These are phyloP conservation scores for Diarsia brunnea DNA, from an alignment of 2,888 invertebrate species.

Conservation along the genomic window DNA sequence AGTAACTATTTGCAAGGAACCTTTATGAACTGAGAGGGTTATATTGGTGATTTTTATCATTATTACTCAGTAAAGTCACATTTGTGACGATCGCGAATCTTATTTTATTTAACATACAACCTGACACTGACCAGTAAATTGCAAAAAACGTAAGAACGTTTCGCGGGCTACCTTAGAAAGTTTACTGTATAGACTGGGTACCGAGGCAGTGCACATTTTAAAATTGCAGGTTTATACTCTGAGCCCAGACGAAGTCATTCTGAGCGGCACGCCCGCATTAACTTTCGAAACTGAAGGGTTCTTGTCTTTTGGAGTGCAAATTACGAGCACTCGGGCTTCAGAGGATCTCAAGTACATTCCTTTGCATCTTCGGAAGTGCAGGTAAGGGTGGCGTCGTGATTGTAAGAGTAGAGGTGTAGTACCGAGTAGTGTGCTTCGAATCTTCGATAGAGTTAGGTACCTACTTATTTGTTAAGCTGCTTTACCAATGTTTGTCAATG, in stretches of 20 bases:
- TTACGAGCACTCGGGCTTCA: slow-evolving; percentile 83
- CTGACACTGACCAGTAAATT: too few species aligned
- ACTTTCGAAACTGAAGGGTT: slow-evolving; percentile 77
- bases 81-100: too few species aligned
- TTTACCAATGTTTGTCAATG: too few species aligned
- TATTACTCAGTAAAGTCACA: too few species aligned
- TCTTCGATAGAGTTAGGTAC: slow-evolving; percentile 4
- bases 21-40: too few species aligned
- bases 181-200: background rate
- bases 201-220: background rate
- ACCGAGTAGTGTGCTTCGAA: background rate
- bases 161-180: background rate
- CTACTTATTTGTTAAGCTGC: background rate
- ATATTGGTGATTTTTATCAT: too few species aligned
- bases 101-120: too few species aligned
- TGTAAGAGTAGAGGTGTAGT: slow-evolving; percentile 1
- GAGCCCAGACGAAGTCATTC: slow-evolving; percentile 82
- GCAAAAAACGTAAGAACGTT: too few species aligned
- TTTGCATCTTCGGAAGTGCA: slow-evolving; percentile 82
- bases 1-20: too few species aligned
- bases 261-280: slow-evolving; percentile 77
- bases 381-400: slow-evolving; percentile 67
- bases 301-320: slow-evolving; percentile 80
- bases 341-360: slow-evolving; percentile 75
- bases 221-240: slow-evolving; percentile 83